Evolutionary conservation across 2,888 invertebrate genomes (phyloP).

Genomic region (Pteria penguin): DNA sequence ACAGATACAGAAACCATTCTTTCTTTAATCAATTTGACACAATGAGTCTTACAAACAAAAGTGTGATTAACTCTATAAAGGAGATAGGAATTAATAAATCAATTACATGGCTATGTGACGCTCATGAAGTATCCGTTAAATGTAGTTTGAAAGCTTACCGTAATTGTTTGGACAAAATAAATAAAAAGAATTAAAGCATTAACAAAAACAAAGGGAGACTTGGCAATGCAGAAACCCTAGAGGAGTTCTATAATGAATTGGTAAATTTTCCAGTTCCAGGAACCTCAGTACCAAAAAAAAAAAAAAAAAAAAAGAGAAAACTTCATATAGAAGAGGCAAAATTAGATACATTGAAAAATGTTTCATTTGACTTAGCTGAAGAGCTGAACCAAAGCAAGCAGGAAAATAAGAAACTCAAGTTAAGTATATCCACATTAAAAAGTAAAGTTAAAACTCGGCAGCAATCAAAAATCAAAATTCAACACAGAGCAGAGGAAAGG

Average conservation of each 20-base stretch:
- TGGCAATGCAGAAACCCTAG: slow-evolving; percentile 18
- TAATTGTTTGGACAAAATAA: slow-evolving; percentile 26
- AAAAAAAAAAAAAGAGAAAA: too few species aligned
- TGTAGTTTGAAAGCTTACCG: slow-evolving; percentile 26
- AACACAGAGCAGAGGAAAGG: slow-evolving; percentile 20
- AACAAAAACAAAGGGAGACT: slow-evolving; percentile 37
- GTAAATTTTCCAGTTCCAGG: slow-evolving; percentile 24
- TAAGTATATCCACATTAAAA: slow-evolving; percentile 13
- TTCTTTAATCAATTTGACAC: neutral
- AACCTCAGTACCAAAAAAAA: too few species aligned
- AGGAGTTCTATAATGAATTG: slow-evolving; percentile 1
- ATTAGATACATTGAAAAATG: slow-evolving; percentile 11
- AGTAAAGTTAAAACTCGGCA: slow-evolving; percentile 30
- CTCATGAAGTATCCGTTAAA: slow-evolving; percentile 14
- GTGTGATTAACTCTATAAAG: slow-evolving; percentile 18
- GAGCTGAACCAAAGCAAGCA: slow-evolving; percentile 17
- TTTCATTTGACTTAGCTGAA: slow-evolving; percentile 21
- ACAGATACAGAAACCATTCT: slow-evolving; percentile 2
- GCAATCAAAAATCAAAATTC: slow-evolving; percentile 31
- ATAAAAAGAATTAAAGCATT: slow-evolving; percentile 28
- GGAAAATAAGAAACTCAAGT: slow-evolving; percentile 28
- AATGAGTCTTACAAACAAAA: slow-evolving; percentile 14
- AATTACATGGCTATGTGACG: slow-evolving; percentile 28
- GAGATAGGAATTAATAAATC: slow-evolving; percentile 18
- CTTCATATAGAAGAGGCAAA: slow-evolving; percentile 16